phyloP scores from a whole-genome alignment of 2,888 invertebrate species.

The Lobophora halterata region DNA sequence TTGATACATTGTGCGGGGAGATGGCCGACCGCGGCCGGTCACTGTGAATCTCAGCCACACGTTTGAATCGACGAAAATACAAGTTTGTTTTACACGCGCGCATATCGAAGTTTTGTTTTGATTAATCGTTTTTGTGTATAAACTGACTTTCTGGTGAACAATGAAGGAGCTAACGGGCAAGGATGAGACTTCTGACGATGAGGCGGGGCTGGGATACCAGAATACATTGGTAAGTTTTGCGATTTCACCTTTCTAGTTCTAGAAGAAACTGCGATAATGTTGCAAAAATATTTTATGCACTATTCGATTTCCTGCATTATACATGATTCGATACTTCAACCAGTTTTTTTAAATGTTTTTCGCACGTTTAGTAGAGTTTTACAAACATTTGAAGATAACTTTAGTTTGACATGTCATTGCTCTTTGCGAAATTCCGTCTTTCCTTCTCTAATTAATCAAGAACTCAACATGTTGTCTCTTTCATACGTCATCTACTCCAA shows the following conservation, averaged over 20 bases:
- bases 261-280: conserved; percentile 40
- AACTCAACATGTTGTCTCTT: conserved; percentile 6
- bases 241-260: conserved; percentile 57
- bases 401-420: conserved; percentile 20
- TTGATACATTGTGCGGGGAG: conserved; percentile 49
- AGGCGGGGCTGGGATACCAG: conserved; percentile 85
- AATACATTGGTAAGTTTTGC: conserved; percentile 84
- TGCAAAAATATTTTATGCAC: too few relatives aligned
- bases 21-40: conserved; percentile 52
- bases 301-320: too few relatives aligned
- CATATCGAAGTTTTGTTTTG: conserved; percentile 50
- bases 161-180: conserved; percentile 64
- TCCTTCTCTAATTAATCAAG: conserved; percentile 11
- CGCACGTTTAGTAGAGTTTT: too few relatives aligned
- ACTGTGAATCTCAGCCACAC: conserved; percentile 45
- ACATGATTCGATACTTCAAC: too few relatives aligned
- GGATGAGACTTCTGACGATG: conserved; percentile 79
- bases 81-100: conserved; percentile 30
- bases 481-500: too few relatives aligned
- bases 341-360: too few relatives aligned
- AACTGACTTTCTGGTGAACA: conserved; percentile 42
- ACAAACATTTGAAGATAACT: not conserved
- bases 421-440: conserved; percentile 14
- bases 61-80: conserved; percentile 46
- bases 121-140: conserved; percentile 52